Percentiles rank a stretch among this genome's conserved stretches.
phyloP scores from a whole-genome alignment of 2,113 vertebrate species.

The Candoia aspera region DNA sequence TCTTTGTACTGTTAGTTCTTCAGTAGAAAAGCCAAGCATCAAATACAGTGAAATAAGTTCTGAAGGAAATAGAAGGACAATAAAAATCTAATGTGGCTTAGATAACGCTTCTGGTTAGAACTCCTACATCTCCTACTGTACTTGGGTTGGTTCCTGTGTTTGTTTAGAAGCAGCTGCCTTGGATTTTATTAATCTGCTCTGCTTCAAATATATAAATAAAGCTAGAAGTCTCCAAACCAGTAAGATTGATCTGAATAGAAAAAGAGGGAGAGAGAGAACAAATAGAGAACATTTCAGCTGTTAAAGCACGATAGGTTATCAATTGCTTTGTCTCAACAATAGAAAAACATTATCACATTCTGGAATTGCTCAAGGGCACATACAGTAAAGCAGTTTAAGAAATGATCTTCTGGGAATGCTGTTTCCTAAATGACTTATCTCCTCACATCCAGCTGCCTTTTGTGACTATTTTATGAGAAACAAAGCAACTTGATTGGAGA shows the following conservation, averaged over 20 bases:
- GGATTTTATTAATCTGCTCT: slow-evolving; percentile 54
- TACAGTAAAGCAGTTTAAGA: slow-evolving; percentile 45
- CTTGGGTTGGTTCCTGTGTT: slow-evolving; percentile 44
- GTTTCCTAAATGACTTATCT: background rate
- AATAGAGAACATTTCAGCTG: slow-evolving; percentile 53
- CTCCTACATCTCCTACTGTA: slow-evolving; percentile 17
- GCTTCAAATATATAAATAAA: slow-evolving; percentile 16
- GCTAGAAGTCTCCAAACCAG: slow-evolving; percentile 53
- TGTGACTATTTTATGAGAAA: slow-evolving; percentile 24
- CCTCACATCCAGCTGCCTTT: slow-evolving; percentile 5
- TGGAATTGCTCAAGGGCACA: slow-evolving; percentile 34
- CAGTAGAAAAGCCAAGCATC: slow-evolving; percentile 51
- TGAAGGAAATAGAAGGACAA: slow-evolving; percentile 49
- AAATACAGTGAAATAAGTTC: slow-evolving; percentile 17
- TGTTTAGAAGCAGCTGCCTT: slow-evolving; percentile 41
- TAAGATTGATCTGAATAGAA: slow-evolving; percentile 56
- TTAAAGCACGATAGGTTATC: too few species aligned
- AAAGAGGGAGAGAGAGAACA: slow-evolving; percentile 46
- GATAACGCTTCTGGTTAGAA: slow-evolving; percentile 47
- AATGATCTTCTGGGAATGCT: background rate
- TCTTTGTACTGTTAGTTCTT: slow-evolving; percentile 37
- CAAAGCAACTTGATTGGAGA: too few species aligned
- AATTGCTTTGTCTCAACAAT: slow-evolving; percentile 28
- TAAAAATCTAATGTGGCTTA: slow-evolving; percentile 44
- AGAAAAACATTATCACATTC: slow-evolving; percentile 40